Percentiles rank a stretch among this genome's conserved stretches.
phyloP scores from a whole-genome alignment of 2,888 invertebrate species.

The Crocallis elinguaria region DNA sequence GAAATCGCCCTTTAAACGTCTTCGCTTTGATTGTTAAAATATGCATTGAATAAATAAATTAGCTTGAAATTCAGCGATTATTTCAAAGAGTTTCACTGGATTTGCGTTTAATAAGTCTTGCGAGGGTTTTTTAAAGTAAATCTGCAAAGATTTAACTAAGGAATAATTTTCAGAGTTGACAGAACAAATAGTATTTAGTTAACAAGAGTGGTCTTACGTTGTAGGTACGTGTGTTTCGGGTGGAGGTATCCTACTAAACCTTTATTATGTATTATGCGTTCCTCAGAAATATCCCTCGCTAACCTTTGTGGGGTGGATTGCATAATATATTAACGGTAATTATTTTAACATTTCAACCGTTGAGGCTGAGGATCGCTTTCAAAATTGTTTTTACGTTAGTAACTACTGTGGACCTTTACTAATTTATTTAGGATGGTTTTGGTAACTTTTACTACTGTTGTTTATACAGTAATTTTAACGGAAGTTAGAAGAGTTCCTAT shows the following conservation, averaged over 20 bases:
- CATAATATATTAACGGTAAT: constrained; percentile 76
- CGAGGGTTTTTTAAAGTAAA: constrained; percentile 35
- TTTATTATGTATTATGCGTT: constrained; percentile 56
- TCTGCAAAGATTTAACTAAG: constrained; percentile 38
- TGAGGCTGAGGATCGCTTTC: constrained; percentile 44
- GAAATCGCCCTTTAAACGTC: constrained; percentile 58
- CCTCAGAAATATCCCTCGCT: constrained; percentile 61
- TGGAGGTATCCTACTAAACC: constrained; percentile 24
- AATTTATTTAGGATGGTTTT: constrained; percentile 29
- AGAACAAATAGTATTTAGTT: constrained; percentile 39
- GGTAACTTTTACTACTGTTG: constrained; percentile 21
- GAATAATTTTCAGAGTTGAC: constrained; percentile 37
- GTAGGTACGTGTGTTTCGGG: constrained; percentile 33
- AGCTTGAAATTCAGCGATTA: constrained; percentile 36
- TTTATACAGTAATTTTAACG: background rate
- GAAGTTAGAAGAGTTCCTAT: too few relatives aligned
- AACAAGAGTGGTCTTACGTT: constrained; percentile 40
- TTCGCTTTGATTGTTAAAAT: constrained; percentile 61
- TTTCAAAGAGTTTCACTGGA: constrained; percentile 35
- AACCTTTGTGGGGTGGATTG: constrained; percentile 62
- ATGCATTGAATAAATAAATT: constrained; percentile 59
- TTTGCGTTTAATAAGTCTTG: constrained; percentile 41
- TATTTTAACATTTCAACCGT: constrained; percentile 66
- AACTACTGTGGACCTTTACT: constrained; percentile 39
- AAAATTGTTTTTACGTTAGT: constrained; percentile 60